phyloP scores from a whole-genome alignment of 2,113 vertebrate genomes.

The Pangasianodon hypophthalmus region DNA sequence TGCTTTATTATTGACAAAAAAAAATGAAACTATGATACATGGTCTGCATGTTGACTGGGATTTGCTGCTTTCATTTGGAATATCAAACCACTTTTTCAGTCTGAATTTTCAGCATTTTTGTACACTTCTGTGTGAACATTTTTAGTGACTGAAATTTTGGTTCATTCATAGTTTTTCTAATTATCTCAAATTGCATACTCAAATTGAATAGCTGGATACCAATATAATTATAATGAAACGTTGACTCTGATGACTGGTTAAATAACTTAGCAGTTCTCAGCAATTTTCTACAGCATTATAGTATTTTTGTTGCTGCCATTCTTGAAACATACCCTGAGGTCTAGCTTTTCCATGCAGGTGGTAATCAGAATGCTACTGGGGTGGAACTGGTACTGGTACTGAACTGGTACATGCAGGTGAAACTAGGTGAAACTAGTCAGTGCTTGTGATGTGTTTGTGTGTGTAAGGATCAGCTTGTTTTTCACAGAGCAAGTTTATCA shows the following conservation, averaged over 20 bases:
- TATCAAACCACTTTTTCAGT: not conserved
- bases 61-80: not conserved
- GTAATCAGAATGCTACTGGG: constrained; percentile 1
- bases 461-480: constrained; percentile 14
- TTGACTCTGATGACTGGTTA: not conserved
- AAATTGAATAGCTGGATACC: not conserved
- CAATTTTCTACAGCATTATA: not conserved
- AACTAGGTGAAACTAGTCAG: constrained; percentile 12
- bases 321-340: constrained; percentile 10
- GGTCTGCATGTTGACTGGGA: not conserved
- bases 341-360: constrained; percentile 37
- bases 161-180: not conserved
- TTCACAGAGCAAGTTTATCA: constrained; percentile 9
- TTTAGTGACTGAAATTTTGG: not conserved
- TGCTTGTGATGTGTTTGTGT: constrained; percentile 23
- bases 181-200: not conserved
- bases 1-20: not conserved
- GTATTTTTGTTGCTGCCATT: not conserved
- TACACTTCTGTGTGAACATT: not conserved
- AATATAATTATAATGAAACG: not conserved
- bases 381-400: no score
- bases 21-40: not conserved
- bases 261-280: not conserved
- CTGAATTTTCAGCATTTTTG: not conserved
- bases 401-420: constrained; percentile 28